Conservation (phyloP, 2,888 invertebrate genomes). For the Drosophila acutilabella region DNA sequence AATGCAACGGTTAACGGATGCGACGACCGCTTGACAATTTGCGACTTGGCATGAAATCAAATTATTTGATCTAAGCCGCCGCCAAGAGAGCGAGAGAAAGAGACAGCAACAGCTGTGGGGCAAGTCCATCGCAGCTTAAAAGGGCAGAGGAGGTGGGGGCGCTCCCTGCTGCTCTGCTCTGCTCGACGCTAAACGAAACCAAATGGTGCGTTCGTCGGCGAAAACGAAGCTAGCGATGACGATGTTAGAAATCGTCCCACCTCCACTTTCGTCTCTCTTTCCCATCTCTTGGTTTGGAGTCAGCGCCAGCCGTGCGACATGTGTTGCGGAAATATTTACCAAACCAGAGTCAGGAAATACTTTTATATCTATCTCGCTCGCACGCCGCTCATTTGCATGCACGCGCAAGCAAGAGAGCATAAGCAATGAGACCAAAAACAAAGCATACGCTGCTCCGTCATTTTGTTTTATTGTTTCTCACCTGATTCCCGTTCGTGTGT, state of each 20-base stretch:
- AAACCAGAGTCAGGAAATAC: conserved; percentile 53
- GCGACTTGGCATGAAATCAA: conserved; percentile 83
- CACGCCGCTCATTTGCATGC: conserved; percentile 53
- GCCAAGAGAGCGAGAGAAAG: conserved; percentile 20
- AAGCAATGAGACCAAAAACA: conserved; percentile 6
- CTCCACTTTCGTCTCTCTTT: background rate
- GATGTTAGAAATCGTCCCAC: conserved; percentile 39
- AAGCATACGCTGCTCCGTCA: conserved; percentile 33
- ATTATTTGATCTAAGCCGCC: conserved; percentile 83
- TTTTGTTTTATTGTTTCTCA: conserved; percentile 66
- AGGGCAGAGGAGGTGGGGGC: conserved; percentile 8
- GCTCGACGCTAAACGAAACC: conserved; percentile 80
- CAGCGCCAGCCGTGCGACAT: conserved; percentile 67
- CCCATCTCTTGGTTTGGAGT: background rate
- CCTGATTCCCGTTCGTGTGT: conserved; percentile 51
- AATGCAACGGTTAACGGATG: conserved; percentile 65
- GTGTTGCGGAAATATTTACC: conserved; percentile 78
- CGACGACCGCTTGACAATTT: conserved; percentile 79
- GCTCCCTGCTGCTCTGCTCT: conserved; percentile 24
- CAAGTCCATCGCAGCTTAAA: conserved; percentile 21
- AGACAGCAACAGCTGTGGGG: conserved; percentile 1
- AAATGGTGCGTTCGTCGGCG: conserved; percentile 73
- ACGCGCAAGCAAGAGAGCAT: conserved; percentile 8
- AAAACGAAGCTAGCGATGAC: conserved; percentile 23
- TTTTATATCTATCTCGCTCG: conserved; percentile 39